Evolutionary conservation across 53 echinoderm and acorn worm genomes (phyloP).

Genomic region (Temnopleurus reevesii): DNA sequence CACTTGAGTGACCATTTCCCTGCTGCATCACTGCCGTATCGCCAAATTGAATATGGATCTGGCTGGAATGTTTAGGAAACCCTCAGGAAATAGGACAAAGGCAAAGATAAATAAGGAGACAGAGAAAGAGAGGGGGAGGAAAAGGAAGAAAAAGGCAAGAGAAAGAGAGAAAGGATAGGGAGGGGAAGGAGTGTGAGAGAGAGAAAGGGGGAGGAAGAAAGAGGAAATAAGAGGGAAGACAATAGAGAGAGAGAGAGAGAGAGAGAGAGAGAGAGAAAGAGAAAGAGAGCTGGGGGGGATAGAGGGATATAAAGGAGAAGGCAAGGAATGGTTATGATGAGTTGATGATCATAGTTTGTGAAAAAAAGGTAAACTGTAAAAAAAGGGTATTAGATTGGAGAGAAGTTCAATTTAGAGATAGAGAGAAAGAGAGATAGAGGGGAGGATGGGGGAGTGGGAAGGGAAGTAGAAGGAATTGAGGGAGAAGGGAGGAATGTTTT

Average conservation of each 20-base stretch:
- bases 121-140: not conserved
- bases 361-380: too few species aligned
- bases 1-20: slow-evolving; percentile 36
- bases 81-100: slow-evolving; percentile 19
- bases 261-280: not conserved
- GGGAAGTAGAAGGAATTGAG: too few species aligned
- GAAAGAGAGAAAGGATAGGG: not conserved
- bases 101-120: not conserved
- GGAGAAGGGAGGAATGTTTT: not conserved
- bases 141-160: not conserved
- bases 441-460: not conserved
- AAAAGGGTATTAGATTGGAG: too few species aligned
- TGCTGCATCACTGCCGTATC: slow-evolving; percentile 31
- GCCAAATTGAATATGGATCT: slow-evolving; percentile 50
- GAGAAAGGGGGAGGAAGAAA: not conserved
- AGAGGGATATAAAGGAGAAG: not conserved
- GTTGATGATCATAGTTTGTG: too few species aligned
- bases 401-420: too few species aligned
- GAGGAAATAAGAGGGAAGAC: not conserved
- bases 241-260: not conserved
- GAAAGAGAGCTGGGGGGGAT: not conserved
- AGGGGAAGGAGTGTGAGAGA: not conserved
- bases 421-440: not conserved
- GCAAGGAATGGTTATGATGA: not conserved
- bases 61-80: slow-evolving; percentile 38